A percentile compares a stretch with the other conserved stretches of the same genome.
These are phyloP conservation scores for Agrilus cyanescens DNA, from an alignment of 2,888 invertebrate genomes.

Conservation along the genomic window DNA sequence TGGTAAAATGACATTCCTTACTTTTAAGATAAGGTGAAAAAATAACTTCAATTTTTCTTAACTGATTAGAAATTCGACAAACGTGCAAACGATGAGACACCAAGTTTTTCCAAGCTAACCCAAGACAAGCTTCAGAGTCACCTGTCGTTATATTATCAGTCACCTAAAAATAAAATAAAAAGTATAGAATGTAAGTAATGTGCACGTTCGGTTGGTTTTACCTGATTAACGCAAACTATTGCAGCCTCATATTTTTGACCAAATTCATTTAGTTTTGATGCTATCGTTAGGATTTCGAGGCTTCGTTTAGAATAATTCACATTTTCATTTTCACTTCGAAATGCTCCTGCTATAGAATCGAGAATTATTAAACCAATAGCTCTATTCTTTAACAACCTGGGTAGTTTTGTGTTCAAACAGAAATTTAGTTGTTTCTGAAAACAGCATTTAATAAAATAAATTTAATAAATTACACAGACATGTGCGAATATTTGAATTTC, in stretches of 20 bases:
- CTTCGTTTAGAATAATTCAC: conserved; percentile 39
- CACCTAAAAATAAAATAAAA: conserved; percentile 23
- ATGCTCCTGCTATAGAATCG: conserved; percentile 64
- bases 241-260: conserved; percentile 42
- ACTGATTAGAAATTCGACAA: conserved; percentile 23
- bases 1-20: conserved; percentile 37
- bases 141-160: conserved; percentile 28
- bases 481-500: no score
- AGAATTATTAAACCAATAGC: conserved; percentile 53
- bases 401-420: conserved; percentile 43
- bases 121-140: conserved; percentile 44
- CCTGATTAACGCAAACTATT: conserved; percentile 63
- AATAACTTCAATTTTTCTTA: conserved; percentile 39
- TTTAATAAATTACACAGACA: no score
- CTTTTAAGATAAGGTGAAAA: conserved; percentile 47
- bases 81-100: conserved; percentile 47
- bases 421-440: conserved; percentile 42
- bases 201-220: conserved; percentile 23
- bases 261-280: conserved; percentile 42
- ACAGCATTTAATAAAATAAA: conserved; percentile 8
- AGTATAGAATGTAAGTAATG: conserved; percentile 4
- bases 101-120: conserved; percentile 54
- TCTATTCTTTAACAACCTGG: conserved; percentile 38
- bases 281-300: conserved; percentile 44
- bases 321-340: conserved; percentile 42